phyloP scores from a whole-genome alignment of 2,888 invertebrate genomes.

The Malthinus seriepunctatus region DNA sequence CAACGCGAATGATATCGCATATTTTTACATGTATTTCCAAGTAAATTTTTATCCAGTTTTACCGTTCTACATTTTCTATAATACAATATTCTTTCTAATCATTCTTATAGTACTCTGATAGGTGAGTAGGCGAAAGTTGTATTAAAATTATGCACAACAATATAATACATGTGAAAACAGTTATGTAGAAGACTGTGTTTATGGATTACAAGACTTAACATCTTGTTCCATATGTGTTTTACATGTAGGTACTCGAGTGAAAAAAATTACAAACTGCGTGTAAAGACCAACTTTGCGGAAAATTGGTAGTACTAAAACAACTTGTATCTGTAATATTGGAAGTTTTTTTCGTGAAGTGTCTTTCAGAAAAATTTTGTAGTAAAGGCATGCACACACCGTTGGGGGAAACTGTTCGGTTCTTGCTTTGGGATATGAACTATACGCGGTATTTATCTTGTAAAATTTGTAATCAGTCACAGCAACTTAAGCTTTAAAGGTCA shows the following conservation, averaged over 20 bases:
- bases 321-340: too few relatives aligned
- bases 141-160: conserved; percentile 29
- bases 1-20: too few relatives aligned
- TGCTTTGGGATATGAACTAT: too few relatives aligned
- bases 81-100: conserved; percentile 22
- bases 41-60: conserved; percentile 16
- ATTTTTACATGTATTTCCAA: not conserved
- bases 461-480: too few relatives aligned
- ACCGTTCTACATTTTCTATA: not conserved
- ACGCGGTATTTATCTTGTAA: too few relatives aligned
- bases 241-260: conserved; percentile 16
- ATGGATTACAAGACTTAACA: conserved; percentile 27
- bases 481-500: too few relatives aligned
- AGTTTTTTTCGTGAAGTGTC: too few relatives aligned
- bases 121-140: conserved; percentile 27
- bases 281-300: not conserved
- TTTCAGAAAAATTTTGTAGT: too few relatives aligned
- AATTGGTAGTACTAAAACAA: too few relatives aligned
- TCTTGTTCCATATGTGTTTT: conserved; percentile 26
- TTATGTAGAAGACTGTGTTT: conserved; percentile 25
- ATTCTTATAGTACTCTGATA: conserved; percentile 16
- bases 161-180: conserved; percentile 27
- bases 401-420: too few relatives aligned
- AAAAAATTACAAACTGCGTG: conserved; percentile 12
- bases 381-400: too few relatives aligned